A percentile compares a stretch with the other conserved stretches of the same genome.
Evolutionary conservation across 2,113 vertebrate species (phyloP).

Genomic region (Petroica traversi): DNA sequence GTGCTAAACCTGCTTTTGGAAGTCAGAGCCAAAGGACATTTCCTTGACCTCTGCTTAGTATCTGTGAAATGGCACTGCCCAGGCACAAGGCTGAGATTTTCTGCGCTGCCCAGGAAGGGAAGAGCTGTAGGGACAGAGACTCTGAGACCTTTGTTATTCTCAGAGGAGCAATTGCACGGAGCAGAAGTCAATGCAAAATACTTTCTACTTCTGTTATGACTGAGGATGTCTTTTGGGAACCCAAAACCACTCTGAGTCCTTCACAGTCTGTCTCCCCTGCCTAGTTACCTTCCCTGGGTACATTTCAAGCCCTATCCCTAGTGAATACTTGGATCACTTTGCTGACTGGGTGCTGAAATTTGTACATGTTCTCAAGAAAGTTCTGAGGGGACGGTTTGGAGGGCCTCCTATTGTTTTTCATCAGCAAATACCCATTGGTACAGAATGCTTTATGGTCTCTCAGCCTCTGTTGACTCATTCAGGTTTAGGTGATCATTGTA

Average conservation of each 20-base stretch:
- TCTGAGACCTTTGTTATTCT: neutral
- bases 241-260: neutral
- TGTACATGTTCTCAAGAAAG: neutral
- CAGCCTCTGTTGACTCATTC: neutral
- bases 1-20: neutral
- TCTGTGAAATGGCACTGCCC: neutral
- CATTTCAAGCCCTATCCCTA: neutral
- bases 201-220: neutral
- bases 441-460: neutral
- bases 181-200: neutral
- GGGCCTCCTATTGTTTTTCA: neutral
- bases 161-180: neutral
- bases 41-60: neutral
- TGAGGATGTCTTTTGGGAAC: fast-evolving
- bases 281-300: neutral
- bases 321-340: neutral
- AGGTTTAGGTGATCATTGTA: neutral
- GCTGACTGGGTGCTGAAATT: neutral
- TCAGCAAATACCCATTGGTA: neutral
- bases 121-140: neutral
- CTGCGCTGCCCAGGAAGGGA: neutral
- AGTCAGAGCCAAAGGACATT: neutral
- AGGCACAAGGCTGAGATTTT: neutral
- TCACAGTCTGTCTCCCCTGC: neutral
- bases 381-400: neutral